A percentile compares a stretch with the other conserved stretches of the same genome.
Conservation (phyloP, 2,888 invertebrate genomes). For the Tetragnatha montana region DNA sequence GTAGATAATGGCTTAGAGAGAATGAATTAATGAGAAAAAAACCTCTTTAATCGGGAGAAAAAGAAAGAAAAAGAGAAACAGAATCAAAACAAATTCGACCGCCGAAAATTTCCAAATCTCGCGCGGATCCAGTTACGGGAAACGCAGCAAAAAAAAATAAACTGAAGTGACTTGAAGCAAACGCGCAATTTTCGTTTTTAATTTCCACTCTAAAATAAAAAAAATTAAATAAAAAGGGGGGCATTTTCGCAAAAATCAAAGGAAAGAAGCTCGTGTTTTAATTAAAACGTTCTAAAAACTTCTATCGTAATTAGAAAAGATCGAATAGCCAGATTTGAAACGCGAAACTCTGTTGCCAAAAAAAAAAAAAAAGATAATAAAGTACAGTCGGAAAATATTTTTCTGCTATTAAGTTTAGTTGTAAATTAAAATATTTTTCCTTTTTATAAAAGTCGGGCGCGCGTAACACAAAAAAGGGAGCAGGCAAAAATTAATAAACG, state of each 20-base stretch:
- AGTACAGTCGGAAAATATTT: slow-evolving; percentile 50
- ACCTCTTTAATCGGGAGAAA: no score
- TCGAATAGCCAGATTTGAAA: slow-evolving; percentile 49
- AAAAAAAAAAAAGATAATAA: slow-evolving; percentile 42
- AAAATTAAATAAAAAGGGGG: slow-evolving; percentile 34
- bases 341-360: not conserved
- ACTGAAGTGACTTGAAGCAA: no score
- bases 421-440: slow-evolving; percentile 60
- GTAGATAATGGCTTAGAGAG: no score
- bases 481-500: slow-evolving; percentile 34
- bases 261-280: slow-evolving; percentile 53
- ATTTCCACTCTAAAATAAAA: not conserved
- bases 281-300: slow-evolving; percentile 62
- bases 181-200: no score
- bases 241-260: no score
- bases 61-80: no score
- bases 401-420: slow-evolving; percentile 46
- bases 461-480: slow-evolving; percentile 16
- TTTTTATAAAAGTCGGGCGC: slow-evolving; percentile 34
- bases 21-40: no score
- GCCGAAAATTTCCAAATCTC: no score
- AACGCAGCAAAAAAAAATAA: no score
- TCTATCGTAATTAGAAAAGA: slow-evolving; percentile 55
- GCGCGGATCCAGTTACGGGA: no score
- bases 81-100: no score